Evolutionary conservation across 2,888 invertebrate genomes (phyloP).

Genomic region (Selenia dentaria): DNA sequence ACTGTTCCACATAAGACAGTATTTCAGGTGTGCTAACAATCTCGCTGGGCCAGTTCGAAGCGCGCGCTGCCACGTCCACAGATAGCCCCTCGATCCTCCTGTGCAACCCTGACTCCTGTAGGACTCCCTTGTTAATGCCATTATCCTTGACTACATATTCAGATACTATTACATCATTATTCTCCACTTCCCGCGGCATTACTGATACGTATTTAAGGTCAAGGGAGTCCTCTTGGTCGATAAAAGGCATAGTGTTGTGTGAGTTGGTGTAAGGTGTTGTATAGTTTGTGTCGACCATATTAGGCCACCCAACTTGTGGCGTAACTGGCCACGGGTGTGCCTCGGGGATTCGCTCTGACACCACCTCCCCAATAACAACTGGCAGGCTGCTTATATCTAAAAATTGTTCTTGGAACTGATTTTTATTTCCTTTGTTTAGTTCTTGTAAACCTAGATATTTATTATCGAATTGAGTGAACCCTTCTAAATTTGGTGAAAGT

Average conservation of each 20-base stretch:
- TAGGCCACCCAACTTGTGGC: slow-evolving; percentile 52
- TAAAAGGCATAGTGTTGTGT: slow-evolving; percentile 66
- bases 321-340: slow-evolving; percentile 51
- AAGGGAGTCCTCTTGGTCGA: slow-evolving; percentile 70
- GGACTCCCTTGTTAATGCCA: slow-evolving; percentile 30
- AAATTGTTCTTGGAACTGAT: slow-evolving; percentile 61
- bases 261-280: slow-evolving; percentile 53
- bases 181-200: slow-evolving; percentile 68
- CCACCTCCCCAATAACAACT: slow-evolving; percentile 66
- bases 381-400: slow-evolving; percentile 70
- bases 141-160: slow-evolving; percentile 58
- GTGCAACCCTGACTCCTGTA: slow-evolving; percentile 35
- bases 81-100: slow-evolving; percentile 48
- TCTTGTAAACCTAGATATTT: slow-evolving; percentile 46
- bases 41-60: slow-evolving; percentile 52
- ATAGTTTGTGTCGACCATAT: slow-evolving; percentile 51
- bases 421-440: slow-evolving; percentile 39
- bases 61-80: slow-evolving; percentile 57
- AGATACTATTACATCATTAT: slow-evolving; percentile 59
- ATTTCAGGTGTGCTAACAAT: slow-evolving; percentile 77
- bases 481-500: slow-evolving; percentile 60
- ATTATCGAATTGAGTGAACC: slow-evolving; percentile 47
- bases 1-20: slow-evolving; percentile 70
- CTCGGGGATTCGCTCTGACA: slow-evolving; percentile 54
- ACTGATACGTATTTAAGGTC: slow-evolving; percentile 66